These are phyloP conservation scores for Pygoscelis adeliae DNA, from an alignment of 2,113 vertebrate genomes.

Conservation along the genomic window DNA sequence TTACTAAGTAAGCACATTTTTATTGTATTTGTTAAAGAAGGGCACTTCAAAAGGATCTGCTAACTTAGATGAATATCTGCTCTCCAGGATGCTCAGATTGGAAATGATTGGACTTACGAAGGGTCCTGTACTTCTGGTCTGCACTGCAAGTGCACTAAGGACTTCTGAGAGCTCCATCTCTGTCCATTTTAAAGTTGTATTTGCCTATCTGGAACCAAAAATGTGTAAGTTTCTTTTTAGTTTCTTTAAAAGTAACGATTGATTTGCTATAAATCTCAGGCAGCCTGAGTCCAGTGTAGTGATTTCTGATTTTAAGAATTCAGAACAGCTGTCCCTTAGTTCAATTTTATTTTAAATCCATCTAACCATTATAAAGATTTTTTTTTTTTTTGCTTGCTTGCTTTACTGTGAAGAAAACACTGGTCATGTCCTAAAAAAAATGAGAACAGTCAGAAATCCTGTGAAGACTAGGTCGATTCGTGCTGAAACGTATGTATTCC, in stretches of 20 bases:
- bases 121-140: neutral
- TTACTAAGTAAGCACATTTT: constrained; percentile 44
- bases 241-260: constrained; percentile 29
- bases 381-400: neutral
- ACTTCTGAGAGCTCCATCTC: neutral
- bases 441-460: neutral
- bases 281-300: neutral
- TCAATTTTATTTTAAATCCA: constrained; percentile 46
- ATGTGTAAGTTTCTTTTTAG: constrained; percentile 52
- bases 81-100: neutral
- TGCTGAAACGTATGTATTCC: constrained; percentile 49
- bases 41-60: neutral
- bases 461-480: constrained; percentile 17
- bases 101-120: neutral
- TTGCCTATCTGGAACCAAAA: constrained; percentile 47
- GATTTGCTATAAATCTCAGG: neutral
- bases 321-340: neutral
- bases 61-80: neutral
- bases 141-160: neutral
- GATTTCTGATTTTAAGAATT: constrained; percentile 33
- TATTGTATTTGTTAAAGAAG: constrained; percentile 2
- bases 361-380: neutral
- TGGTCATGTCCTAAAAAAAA: neutral
- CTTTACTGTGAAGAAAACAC: constrained; percentile 39
- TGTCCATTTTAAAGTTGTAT: constrained; percentile 28